phyloP scores from a whole-genome alignment of 2,888 invertebrate genomes.

The Hoplodrina ambigua region DNA sequence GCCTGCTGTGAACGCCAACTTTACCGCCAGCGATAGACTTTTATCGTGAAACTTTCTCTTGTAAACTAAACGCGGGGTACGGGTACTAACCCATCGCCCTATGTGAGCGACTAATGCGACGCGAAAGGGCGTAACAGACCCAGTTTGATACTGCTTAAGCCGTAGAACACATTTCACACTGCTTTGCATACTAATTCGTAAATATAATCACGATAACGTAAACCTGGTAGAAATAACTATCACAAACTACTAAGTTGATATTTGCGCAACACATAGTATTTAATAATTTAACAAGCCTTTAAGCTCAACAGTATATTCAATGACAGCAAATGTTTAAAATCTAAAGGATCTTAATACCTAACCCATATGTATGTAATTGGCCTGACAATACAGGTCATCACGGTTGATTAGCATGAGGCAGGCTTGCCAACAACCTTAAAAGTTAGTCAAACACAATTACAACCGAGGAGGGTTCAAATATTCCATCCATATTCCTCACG shows the following conservation, averaged over 20 bases:
- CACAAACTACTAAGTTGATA: no score
- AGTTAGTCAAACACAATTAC: constrained; percentile 49
- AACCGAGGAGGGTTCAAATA: constrained; percentile 17
- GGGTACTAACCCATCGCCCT: constrained; percentile 19
- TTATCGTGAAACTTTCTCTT: constrained; percentile 63
- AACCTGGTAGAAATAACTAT: not conserved
- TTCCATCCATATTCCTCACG: constrained; percentile 14
- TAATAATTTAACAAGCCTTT: no score
- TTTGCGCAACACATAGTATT: no score
- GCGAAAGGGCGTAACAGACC: constrained; percentile 3
- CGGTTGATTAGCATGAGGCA: constrained; percentile 4
- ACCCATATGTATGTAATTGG: not conserved
- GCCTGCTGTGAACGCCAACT: constrained; percentile 56
- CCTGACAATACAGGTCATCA: constrained; percentile 19
- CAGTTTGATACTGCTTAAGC: not conserved
- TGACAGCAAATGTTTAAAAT: not conserved
- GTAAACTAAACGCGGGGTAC: constrained; percentile 46
- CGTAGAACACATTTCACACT: not conserved
- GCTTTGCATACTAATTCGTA: not conserved
- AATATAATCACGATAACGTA: not conserved
- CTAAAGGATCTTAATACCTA: not conserved
- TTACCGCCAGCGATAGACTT: constrained; percentile 60
- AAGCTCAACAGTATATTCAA: no score
- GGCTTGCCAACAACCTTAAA: constrained; percentile 29
- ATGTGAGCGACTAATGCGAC: constrained; percentile 27